These are phyloP conservation scores for Cottoperca gobio DNA, from an alignment of 2,797 vertebrate genomes.

Conservation along the genomic window DNA sequence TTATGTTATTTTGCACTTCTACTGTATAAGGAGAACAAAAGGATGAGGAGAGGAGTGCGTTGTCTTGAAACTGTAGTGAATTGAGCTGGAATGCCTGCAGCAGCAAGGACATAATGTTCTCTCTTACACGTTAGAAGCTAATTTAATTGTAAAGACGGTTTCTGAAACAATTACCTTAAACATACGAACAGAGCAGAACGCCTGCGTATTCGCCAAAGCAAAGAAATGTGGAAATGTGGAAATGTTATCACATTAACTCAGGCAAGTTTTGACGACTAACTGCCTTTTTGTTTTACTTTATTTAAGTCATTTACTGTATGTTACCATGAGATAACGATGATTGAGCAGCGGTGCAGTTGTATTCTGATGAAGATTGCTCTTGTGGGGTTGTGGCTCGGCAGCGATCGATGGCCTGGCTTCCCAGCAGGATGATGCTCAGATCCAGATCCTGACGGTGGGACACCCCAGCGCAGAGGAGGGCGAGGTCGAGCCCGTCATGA, in stretches of 20 bases:
- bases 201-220: neutral
- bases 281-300: conserved; percentile 1
- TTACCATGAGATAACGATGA: neutral
- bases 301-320: neutral
- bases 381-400: conserved; percentile 79
- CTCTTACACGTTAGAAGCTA: conserved; percentile 34
- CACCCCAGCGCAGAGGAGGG: conserved; percentile 87
- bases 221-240: neutral
- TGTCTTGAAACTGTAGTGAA: conserved; percentile 38
- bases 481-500: conserved; percentile 87
- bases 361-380: conserved; percentile 47
- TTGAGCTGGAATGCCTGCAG: conserved; percentile 25
- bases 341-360: neutral
- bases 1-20: conserved; percentile 9
- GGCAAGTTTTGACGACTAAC: neutral
- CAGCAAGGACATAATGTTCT: conserved; percentile 46
- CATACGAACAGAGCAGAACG: conserved; percentile 21
- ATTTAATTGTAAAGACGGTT: conserved; percentile 53
- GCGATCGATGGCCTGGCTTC: conserved; percentile 91
- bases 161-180: conserved; percentile 18
- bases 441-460: conserved; percentile 93
- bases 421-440: conserved; percentile 91
- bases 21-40: neutral
- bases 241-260: conserved; percentile 11
- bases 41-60: neutral